Percentiles rank a stretch among this genome's conserved stretches.
Conservation (phyloP, 2,113 vertebrate species). For the Phrynocephalus versicolor region DNA sequence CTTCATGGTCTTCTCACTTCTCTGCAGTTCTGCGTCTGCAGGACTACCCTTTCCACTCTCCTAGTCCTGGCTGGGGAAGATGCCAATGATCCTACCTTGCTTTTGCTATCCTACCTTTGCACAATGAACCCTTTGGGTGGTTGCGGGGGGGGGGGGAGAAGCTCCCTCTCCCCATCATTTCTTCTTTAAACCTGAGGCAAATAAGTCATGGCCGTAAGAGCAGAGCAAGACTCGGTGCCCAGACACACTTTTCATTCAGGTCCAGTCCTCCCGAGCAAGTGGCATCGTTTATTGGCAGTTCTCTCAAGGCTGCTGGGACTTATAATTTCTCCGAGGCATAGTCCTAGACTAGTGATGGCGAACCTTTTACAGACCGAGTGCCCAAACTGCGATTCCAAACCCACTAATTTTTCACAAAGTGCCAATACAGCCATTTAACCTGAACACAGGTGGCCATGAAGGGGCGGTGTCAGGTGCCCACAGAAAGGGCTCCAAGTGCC, state of each 20-base stretch:
- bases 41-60: not conserved
- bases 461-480: no score
- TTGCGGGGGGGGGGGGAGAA: no score
- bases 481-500: no score
- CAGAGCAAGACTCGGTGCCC: not conserved
- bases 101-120: not conserved
- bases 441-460: no score
- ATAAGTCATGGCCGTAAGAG: not conserved
- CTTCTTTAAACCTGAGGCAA: not conserved
- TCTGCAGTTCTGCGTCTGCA: not conserved
- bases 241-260: not conserved
- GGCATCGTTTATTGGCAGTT: not conserved
- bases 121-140: not conserved
- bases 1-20: not conserved
- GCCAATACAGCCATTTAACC: no score
- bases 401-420: no score
- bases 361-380: no score
- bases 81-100: not conserved
- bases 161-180: not conserved
- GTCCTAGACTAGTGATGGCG: slow-evolving; percentile 11
- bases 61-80: not conserved
- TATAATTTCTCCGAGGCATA: not conserved
- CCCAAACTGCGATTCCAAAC: no score
- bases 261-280: not conserved
- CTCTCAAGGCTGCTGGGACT: not conserved